Percentiles rank a stretch among this genome's conserved stretches.
Conservation (phyloP, 2,113 vertebrate genomes). For the Calonectris borealis region DNA sequence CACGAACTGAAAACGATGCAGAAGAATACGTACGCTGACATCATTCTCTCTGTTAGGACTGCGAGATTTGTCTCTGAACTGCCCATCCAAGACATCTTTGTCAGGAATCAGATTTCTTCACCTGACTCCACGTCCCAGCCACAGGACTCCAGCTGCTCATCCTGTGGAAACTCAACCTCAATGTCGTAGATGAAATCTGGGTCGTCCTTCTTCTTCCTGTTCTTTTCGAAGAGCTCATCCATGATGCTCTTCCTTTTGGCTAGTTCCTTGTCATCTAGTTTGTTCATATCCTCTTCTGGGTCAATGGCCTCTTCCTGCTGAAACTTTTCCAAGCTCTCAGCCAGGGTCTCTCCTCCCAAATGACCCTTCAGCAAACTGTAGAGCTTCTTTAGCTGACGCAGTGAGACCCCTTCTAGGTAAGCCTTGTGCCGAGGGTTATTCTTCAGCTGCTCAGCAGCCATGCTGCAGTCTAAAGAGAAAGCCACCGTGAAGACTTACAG, state of each 20-base stretch:
- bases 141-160: constrained; percentile 78
- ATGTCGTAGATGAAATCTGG: constrained; percentile 88
- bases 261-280: constrained; percentile 87
- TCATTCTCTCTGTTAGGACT: neutral
- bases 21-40: accelerated
- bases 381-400: constrained; percentile 84
- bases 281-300: constrained; percentile 91
- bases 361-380: constrained; percentile 81
- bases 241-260: constrained; percentile 88
- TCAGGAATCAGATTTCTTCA: constrained; percentile 77
- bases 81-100: neutral
- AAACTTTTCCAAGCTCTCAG: constrained; percentile 78
- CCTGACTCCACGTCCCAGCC: constrained; percentile 89
- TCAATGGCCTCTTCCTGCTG: constrained; percentile 73
- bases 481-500: neutral
- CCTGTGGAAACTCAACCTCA: constrained; percentile 86
- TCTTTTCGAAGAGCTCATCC: constrained; percentile 90
- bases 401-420: constrained; percentile 83
- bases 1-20: neutral
- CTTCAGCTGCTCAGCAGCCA: constrained; percentile 89
- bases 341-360: constrained; percentile 78
- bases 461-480: constrained; percentile 78
- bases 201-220: constrained; percentile 85
- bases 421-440: constrained; percentile 84
- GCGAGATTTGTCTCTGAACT: neutral